Conservation (phyloP, 2,888 invertebrate genomes). For the Amphimallon solstitiale region DNA sequence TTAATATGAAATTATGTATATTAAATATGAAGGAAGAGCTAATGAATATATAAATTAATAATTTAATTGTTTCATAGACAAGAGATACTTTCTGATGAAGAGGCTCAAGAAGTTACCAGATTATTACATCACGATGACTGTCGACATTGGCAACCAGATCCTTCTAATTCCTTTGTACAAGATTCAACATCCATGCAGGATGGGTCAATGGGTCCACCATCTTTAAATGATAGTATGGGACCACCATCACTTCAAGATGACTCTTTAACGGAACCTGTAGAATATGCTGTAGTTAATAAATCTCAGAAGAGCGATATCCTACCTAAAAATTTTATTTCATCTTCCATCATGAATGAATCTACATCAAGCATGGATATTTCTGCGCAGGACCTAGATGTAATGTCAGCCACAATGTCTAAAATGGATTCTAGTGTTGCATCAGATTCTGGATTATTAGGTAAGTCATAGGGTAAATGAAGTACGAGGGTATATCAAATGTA, state of each 20-base stretch:
- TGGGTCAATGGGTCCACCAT: conserved; percentile 61
- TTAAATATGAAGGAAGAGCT: too few species aligned
- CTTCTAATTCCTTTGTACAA: conserved; percentile 60
- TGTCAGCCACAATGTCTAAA: conserved; percentile 53
- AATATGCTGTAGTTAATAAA: conserved; percentile 47
- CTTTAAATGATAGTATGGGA: conserved; percentile 59
- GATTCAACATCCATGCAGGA: conserved; percentile 62
- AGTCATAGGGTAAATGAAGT: conserved; percentile 22
- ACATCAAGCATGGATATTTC: conserved; percentile 59
- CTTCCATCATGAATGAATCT: conserved; percentile 56
- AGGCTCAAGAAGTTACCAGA: conserved; percentile 88
- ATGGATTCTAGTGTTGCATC: conserved; percentile 59
- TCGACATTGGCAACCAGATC: conserved; percentile 56
- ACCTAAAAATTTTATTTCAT: conserved; percentile 25
- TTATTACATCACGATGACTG: conserved; percentile 75
- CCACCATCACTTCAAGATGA: conserved; percentile 60
- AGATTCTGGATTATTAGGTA: conserved; percentile 61
- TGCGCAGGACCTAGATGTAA: conserved; percentile 56
- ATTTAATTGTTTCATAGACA: conserved; percentile 38
- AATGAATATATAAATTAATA: neutral
- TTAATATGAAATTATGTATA: too few species aligned
- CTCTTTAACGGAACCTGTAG: conserved; percentile 51
- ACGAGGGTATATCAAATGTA: too few species aligned
- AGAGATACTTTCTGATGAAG: conserved; percentile 82
- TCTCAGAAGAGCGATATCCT: conserved; percentile 35